Conservation (phyloP, 2,888 invertebrate species). For the Oscheius sp. region DNA sequence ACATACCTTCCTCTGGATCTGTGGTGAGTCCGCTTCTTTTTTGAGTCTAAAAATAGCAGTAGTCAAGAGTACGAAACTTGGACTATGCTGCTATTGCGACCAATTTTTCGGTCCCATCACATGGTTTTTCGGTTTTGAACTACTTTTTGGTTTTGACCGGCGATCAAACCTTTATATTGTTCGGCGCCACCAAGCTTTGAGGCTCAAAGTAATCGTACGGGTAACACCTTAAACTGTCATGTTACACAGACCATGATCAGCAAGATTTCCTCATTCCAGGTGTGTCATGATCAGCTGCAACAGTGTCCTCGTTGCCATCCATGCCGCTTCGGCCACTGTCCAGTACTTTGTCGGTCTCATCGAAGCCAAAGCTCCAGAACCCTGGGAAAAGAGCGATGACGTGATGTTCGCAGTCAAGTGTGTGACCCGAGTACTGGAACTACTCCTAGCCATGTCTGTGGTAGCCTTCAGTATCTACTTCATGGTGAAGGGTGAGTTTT, state of each 20-base stretch:
- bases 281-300: constrained; percentile 77
- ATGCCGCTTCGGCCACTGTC: constrained; percentile 76
- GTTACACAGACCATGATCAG: too few species aligned
- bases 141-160: too few species aligned
- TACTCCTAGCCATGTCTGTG: constrained; percentile 77
- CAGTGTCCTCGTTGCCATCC: constrained; percentile 76
- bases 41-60: too few species aligned
- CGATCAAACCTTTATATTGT: too few species aligned
- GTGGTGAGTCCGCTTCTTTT: constrained; percentile 45
- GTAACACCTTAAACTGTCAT: too few species aligned
- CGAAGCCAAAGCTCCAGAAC: constrained; percentile 72
- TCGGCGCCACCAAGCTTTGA: too few species aligned
- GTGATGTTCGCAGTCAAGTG: constrained; percentile 76
- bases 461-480: constrained; percentile 75
- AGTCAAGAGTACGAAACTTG: too few species aligned
- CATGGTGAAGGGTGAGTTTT: constrained; percentile 32
- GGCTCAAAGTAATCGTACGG: too few species aligned
- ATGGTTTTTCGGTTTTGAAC: too few species aligned
- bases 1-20: constrained; percentile 61
- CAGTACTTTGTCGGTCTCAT: constrained; percentile 74
- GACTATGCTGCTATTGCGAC: too few species aligned
- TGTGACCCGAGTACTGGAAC: constrained; percentile 76
- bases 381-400: constrained; percentile 77
- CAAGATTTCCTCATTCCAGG: constrained; percentile 36
- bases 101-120: too few species aligned